A percentile compares a stretch with the other conserved stretches of the same genome.
Conservation (phyloP, 2,113 vertebrate species). For the Dolichotis patagonum region DNA sequence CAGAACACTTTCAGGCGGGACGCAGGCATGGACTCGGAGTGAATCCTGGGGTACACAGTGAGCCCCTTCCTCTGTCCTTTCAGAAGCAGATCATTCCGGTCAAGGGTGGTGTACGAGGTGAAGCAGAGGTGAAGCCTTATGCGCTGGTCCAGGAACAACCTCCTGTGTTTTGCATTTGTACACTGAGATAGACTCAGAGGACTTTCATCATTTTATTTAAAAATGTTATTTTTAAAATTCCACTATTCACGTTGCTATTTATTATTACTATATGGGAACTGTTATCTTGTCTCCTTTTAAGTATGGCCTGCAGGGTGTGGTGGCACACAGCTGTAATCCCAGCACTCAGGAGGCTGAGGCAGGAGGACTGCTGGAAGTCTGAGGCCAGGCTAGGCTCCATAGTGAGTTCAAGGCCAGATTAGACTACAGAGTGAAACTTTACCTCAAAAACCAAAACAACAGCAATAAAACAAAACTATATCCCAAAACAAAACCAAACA, state of each 20-base stretch:
- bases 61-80: too few relatives aligned
- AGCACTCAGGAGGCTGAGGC: background rate
- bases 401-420: background rate
- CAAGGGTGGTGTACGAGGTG: too few relatives aligned
- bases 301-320: background rate
- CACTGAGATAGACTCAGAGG: background rate
- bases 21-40: background rate
- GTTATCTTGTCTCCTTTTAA: conserved; percentile 11
- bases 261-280: background rate
- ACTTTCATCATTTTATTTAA: background rate
- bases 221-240: background rate
- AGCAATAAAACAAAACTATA: background rate
- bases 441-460: background rate
- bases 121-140: background rate
- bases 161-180: background rate
- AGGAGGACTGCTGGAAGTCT: background rate
- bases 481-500: background rate
- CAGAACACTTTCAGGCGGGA: background rate
- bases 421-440: background rate
- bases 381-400: background rate
- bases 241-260: background rate
- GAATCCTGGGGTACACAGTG: background rate
- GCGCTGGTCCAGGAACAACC: background rate
- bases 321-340: background rate
- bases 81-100: background rate